phyloP scores from a whole-genome alignment of 2,113 vertebrate genomes.

The Oxyruncus cristatus region DNA sequence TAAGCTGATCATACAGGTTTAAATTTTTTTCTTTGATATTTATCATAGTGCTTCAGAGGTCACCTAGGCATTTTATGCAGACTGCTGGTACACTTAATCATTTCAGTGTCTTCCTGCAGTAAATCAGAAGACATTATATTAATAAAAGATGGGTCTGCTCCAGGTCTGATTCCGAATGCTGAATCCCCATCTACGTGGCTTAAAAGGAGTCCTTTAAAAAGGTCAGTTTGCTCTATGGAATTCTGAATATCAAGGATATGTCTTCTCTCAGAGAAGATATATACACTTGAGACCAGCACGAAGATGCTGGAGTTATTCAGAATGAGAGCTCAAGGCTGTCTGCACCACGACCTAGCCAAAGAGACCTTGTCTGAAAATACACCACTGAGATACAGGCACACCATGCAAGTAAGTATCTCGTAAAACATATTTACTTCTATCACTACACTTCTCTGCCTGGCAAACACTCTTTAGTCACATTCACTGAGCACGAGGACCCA shows the following conservation, averaged over 20 bases:
- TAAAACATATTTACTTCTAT: neutral
- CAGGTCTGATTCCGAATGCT: constrained; percentile 28
- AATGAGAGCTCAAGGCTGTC: neutral
- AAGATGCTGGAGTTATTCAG: neutral
- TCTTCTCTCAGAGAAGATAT: neutral
- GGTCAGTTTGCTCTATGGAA: constrained; percentile 26
- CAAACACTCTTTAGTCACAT: neutral
- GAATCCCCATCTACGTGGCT: neutral
- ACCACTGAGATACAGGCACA: neutral
- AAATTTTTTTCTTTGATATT: constrained; percentile 33
- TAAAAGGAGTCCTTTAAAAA: constrained; percentile 34
- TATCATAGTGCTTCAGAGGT: constrained; percentile 40
- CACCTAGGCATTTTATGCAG: constrained; percentile 49
- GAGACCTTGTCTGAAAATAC: neutral
- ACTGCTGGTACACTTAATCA: constrained; percentile 45
- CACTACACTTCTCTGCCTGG: neutral
- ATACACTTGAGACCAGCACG: neutral
- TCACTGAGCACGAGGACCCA: neutral
- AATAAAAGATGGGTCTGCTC: constrained; percentile 57
- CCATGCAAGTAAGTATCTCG: neutral
- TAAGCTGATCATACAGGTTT: constrained; percentile 20
- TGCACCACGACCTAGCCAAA: neutral
- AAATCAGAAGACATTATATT: constrained; percentile 54
- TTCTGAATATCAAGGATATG: neutral
- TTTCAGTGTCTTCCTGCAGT: constrained; percentile 51